phyloP scores from a whole-genome alignment of 2,113 vertebrate genomes.

The Nothobranchius furzeri region DNA sequence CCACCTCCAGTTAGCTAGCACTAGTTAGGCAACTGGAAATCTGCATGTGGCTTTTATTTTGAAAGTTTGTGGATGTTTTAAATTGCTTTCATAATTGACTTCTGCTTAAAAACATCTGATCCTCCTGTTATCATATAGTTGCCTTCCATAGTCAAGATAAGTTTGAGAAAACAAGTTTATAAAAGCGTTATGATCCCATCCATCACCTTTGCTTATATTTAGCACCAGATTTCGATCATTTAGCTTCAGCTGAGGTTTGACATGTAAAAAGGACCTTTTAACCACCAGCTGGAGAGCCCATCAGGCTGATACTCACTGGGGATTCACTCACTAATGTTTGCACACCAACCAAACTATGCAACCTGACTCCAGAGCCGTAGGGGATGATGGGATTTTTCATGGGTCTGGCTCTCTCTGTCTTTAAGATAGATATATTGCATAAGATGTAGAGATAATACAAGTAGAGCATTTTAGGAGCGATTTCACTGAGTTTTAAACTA shows the following conservation, averaged over 20 bases:
- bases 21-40: too few relatives aligned
- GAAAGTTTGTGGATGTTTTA: too few relatives aligned
- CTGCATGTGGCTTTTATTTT: too few relatives aligned
- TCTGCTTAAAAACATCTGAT: too few relatives aligned
- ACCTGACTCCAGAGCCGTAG: slow-evolving; percentile 37
- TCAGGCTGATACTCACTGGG: slow-evolving; percentile 38
- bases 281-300: slow-evolving; percentile 44
- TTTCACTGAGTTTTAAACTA: neutral
- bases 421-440: neutral
- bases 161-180: too few relatives aligned
- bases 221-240: neutral
- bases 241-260: neutral
- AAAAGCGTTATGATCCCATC: too few relatives aligned
- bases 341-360: slow-evolving; percentile 55
- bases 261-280: slow-evolving; percentile 2
- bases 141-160: neutral
- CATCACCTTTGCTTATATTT: too few relatives aligned
- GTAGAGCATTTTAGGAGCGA: neutral
- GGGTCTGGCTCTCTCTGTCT: slow-evolving; percentile 15
- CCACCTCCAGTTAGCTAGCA: too few relatives aligned
- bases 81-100: too few relatives aligned
- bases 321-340: slow-evolving; percentile 60
- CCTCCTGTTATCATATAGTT: neutral
- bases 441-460: neutral
- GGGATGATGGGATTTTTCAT: slow-evolving; percentile 43